Evolutionary conservation across 2,888 invertebrate species (phyloP).

Genomic region (Drosophila falleni): DNA sequence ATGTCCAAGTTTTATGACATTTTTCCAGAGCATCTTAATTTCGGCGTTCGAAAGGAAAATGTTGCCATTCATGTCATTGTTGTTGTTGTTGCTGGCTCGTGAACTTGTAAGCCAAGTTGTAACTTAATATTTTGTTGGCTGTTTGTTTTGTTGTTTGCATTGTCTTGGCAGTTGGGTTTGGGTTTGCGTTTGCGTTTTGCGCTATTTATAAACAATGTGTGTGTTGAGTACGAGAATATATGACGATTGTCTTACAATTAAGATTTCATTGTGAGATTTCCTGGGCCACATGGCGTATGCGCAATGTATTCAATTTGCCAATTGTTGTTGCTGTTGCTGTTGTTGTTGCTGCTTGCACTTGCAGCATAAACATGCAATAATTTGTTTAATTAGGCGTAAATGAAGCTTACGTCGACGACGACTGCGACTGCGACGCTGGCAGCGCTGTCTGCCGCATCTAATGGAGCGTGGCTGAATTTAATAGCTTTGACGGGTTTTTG

Average conservation of each 20-base stretch:
- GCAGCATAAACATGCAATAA: constrained; percentile 72
- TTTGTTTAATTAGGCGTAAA: constrained; percentile 82
- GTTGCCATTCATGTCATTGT: constrained; percentile 33
- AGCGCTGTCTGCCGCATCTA: constrained; percentile 58
- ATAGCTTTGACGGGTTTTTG: constrained; percentile 65
- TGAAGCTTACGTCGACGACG: constrained; percentile 57
- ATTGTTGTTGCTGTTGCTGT: constrained; percentile 28
- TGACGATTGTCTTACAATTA: constrained; percentile 74
- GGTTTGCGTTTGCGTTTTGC: constrained; percentile 42
- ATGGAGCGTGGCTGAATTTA: constrained; percentile 76
- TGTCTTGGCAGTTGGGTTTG: constrained; percentile 45
- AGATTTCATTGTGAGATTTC: constrained; percentile 76
- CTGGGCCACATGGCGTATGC: constrained; percentile 69
- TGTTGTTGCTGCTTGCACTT: constrained; percentile 45
- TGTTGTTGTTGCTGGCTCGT: constrained; percentile 55
- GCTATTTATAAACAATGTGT: constrained; percentile 68
- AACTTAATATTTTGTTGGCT: constrained; percentile 58
- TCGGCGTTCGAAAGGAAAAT: constrained; percentile 13
- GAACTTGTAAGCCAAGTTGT: constrained; percentile 74
- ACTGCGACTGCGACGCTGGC: constrained; percentile 35
- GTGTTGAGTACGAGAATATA: constrained; percentile 32
- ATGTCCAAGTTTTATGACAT: background rate
- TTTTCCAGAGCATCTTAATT: constrained; percentile 31
- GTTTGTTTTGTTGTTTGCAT: constrained; percentile 47
- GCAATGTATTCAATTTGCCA: constrained; percentile 46